A percentile compares a stretch with the other conserved stretches of the same genome.
Evolutionary conservation across 1,140 invertebrate genomes (phyloP).

Genomic region (Hyles euphorbiae): DNA sequence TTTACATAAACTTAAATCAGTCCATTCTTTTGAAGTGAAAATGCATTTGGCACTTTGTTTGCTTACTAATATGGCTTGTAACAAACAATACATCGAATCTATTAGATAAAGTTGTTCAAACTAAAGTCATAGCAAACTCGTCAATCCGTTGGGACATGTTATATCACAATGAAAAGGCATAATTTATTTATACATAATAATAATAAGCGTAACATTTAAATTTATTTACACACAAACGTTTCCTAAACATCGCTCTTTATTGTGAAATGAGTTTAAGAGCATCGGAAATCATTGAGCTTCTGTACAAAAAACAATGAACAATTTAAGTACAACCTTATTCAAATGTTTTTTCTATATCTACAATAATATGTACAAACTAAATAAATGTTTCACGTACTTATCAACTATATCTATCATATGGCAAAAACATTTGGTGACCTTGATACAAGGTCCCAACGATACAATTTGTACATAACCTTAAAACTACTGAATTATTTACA

Average conservation of each 20-base stretch:
- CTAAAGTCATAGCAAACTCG: constrained; percentile 1
- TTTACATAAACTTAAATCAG: constrained; percentile 67
- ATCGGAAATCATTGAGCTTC: too few relatives aligned
- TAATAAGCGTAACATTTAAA: constrained; percentile 10
- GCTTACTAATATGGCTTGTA: constrained; percentile 68
- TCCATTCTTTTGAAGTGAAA: constrained; percentile 72
- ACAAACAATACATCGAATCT: constrained; percentile 11
- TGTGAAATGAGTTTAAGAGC: too few relatives aligned
- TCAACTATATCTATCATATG: constrained; percentile 48
- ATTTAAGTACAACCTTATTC: neutral
- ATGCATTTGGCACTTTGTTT: constrained; percentile 74
- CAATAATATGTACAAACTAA: constrained; percentile 5
- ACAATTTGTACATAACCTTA: constrained; percentile 49
- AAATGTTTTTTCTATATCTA: neutral
- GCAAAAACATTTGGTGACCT: constrained; percentile 68
- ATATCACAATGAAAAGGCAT: constrained; percentile 7
- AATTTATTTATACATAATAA: constrained; percentile 9
- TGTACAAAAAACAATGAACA: neutral
- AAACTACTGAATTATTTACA: constrained; percentile 48
- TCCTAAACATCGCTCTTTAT: too few relatives aligned
- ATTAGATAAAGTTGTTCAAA: constrained; percentile 21
- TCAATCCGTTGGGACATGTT: neutral
- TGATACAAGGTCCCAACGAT: constrained; percentile 74
- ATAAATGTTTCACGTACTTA: constrained; percentile 8
- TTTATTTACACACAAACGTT: constrained; percentile 1